Evolutionary conservation across 2,113 vertebrate genomes (phyloP), one percentile per base, ranked within the genome.

Genomic region (Serilophus lunatus): DNA sequence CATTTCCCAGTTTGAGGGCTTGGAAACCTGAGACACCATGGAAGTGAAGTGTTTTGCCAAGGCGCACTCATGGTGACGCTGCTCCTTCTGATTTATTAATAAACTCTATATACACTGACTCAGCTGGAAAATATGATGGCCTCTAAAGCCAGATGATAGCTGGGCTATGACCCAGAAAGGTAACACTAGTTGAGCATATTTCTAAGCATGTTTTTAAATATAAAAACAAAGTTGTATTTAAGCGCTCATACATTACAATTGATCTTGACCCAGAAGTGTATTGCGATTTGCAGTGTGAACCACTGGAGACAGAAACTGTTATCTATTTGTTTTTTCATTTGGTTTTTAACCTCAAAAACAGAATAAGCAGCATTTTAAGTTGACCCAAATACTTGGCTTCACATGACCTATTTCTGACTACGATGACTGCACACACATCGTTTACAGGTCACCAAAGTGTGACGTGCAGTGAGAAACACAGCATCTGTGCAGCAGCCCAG

Each of bases 81-180:
- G 71, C 64, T 86, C 57, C 54, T 84, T 81, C 77, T 92, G 77
- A 96, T 75, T 91, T 80, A 92, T 86, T 86, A 92, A 87, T 94
- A 92, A 82, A 25, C 74, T 80, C 42, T 20, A 24, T 29, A 91
- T 1, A 77, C 56, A 82, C 24, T 57, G 91, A 90, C 66, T 92
- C 92, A 80, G 89, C 69, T 74, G 79, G 68, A 90, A 93, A 85
- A 88, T 79, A 94, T 66, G 95, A 80, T 24, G 22, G 81, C 42
- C 57, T 51, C 54, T 51, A 53, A 88, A 72, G 77, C 24, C 36
- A 66, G 88, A 76, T 76, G 50, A 90, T 53, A 83, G 81, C 22
- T 9, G 29, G 25, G 71, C 49, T 66, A 38, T 10, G 38, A 56
- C 47, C 60, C 60, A 94, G 88, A 93, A 88, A 92, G 26, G 61